Conservation (phyloP, 2,888 invertebrate genomes). For the Leptarthrus brevirostris region DNA sequence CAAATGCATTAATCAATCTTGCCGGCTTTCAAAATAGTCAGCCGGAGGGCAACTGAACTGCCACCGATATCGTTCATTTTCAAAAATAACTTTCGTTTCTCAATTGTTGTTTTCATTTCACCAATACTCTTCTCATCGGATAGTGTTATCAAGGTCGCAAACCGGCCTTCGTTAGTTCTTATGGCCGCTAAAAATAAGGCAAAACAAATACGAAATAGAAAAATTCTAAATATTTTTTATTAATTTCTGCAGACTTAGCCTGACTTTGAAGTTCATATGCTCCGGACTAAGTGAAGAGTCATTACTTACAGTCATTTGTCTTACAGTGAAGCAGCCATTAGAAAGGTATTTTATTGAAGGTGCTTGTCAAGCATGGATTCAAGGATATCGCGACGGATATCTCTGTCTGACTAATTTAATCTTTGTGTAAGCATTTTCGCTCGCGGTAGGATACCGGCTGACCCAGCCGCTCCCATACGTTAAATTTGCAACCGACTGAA, state of each 20-base stretch:
- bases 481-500: slow-evolving; percentile 5
- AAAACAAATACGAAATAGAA: too few relatives aligned
- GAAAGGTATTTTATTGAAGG: slow-evolving; percentile 8
- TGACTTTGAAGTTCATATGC: too few relatives aligned
- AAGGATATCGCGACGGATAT: background rate
- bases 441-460: background rate
- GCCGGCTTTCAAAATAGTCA: background rate
- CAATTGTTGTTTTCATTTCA: background rate
- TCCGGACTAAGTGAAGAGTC: background rate
- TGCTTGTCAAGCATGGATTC: background rate
- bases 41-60: background rate
- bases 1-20: slow-evolving; percentile 27
- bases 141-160: background rate
- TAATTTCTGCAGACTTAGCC: too few relatives aligned
- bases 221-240: too few relatives aligned
- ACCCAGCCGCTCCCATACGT: slow-evolving; percentile 11
- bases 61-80: background rate
- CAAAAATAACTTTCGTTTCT: slow-evolving; percentile 16
- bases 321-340: slow-evolving; percentile 5
- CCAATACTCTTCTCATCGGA: background rate
- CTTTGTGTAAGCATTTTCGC: background rate
- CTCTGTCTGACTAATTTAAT: background rate
- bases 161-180: background rate
- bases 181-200: background rate
- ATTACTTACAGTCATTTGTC: background rate